These are phyloP conservation scores for Condylostylus longicornis DNA, from an alignment of 1,140 invertebrate species.

Conservation along the genomic window DNA sequence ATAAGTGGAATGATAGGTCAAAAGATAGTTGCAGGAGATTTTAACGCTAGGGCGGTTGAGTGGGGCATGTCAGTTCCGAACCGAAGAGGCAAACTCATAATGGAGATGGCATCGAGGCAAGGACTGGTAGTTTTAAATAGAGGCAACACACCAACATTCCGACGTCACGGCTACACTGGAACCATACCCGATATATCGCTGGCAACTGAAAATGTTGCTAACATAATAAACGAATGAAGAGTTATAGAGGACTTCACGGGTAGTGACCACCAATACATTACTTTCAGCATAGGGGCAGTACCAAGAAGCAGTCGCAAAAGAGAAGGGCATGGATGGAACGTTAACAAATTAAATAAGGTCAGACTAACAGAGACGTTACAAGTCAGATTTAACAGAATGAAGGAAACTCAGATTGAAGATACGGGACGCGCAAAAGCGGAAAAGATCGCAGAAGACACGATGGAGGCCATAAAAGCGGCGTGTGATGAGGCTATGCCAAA, in stretches of 20 bases:
- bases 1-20: background rate
- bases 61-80: slow-evolving; percentile 11
- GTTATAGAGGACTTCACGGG: slow-evolving; percentile 3
- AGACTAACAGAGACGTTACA: too few relatives aligned
- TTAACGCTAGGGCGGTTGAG: slow-evolving; percentile 13
- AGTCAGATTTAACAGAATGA: too few relatives aligned
- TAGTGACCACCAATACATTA: slow-evolving; percentile 5
- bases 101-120: slow-evolving; percentile 11
- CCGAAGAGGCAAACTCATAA: slow-evolving; percentile 8
- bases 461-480: too few relatives aligned
- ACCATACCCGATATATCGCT: slow-evolving; percentile 1
- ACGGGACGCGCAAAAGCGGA: background rate
- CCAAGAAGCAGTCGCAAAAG: background rate
- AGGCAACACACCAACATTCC: background rate
- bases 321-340: background rate
- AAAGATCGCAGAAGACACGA: background rate
- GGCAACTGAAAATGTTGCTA: background rate
- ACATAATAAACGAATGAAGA: background rate
- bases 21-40: slow-evolving; percentile 10
- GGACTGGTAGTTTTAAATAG: slow-evolving; percentile 10
- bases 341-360: too few relatives aligned
- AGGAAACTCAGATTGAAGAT: background rate
- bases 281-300: background rate
- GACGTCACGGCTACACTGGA: background rate
- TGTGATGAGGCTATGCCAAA: too few relatives aligned